phyloP scores from a whole-genome alignment of 2,888 invertebrate genomes.

The Chrysotoxum bicinctum region DNA sequence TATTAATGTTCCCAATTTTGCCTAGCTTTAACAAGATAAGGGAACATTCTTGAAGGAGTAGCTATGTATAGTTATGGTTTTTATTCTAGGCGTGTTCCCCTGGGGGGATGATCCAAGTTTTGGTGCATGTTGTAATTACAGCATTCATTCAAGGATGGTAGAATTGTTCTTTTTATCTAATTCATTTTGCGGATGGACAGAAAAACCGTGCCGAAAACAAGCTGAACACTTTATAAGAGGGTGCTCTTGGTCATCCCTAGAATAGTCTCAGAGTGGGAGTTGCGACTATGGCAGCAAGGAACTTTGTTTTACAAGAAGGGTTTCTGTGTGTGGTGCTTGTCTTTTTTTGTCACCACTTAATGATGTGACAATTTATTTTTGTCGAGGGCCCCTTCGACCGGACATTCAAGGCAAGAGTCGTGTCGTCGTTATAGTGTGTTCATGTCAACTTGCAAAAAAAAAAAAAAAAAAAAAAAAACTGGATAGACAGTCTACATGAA shows the following conservation, averaged over 20 bases:
- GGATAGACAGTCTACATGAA: slow-evolving; percentile 37
- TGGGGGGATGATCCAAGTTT: slow-evolving; percentile 57
- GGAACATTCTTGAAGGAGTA: slow-evolving; percentile 51
- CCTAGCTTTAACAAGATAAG: slow-evolving; percentile 71
- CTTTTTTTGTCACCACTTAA: slow-evolving; percentile 70
- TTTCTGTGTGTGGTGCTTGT: slow-evolving; percentile 52
- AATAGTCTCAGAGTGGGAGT: background rate
- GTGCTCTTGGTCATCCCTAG: slow-evolving; percentile 4
- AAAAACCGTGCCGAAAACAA: slow-evolving; percentile 44
- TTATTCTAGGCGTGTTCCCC: slow-evolving; percentile 57
- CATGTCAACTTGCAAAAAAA: slow-evolving; percentile 55
- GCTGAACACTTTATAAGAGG: slow-evolving; percentile 56
- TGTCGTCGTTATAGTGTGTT: slow-evolving; percentile 54
- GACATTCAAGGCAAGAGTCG: slow-evolving; percentile 18
- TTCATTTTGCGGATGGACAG: slow-evolving; percentile 15
- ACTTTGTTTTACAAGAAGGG: slow-evolving; percentile 67
- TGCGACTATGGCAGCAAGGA: slow-evolving; percentile 35
- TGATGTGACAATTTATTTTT: slow-evolving; percentile 73
- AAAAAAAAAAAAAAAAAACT: slow-evolving; percentile 31
- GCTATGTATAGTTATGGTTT: background rate
- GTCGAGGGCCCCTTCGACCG: slow-evolving; percentile 56
- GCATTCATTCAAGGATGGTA: slow-evolving; percentile 55
- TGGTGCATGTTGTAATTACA: slow-evolving; percentile 72
- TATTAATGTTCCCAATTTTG: slow-evolving; percentile 80
- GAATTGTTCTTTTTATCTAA: slow-evolving; percentile 51